These are phyloP conservation scores for Tenthredo distinguenda DNA, from an alignment of 2,888 invertebrate species.

Conservation along the genomic window DNA sequence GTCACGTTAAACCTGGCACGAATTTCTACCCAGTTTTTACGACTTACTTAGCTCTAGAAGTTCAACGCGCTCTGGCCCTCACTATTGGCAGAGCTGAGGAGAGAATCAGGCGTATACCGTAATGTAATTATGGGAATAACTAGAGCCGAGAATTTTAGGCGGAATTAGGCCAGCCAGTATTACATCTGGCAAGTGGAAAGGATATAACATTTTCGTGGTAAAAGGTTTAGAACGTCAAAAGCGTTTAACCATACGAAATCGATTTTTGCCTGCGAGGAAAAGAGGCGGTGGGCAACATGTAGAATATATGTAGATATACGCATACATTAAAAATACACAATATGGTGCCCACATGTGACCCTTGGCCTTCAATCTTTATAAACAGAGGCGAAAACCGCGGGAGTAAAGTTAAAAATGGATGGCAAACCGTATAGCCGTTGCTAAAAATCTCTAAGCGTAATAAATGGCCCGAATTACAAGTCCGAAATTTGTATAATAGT, in stretches of 20 bases:
- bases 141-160: conserved; percentile 1
- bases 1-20: conserved; percentile 8
- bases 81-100: background rate
- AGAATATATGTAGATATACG: conserved; percentile 8
- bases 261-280: background rate
- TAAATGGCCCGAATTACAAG: background rate
- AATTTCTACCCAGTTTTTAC: conserved; percentile 16
- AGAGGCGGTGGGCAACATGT: background rate
- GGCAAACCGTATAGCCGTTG: background rate
- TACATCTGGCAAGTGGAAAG: background rate
- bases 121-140: conserved; percentile 33
- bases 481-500: background rate
- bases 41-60: conserved; percentile 9
- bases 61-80: conserved; percentile 2
- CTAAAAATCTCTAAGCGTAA: background rate
- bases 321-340: conserved; percentile 22
- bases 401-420: background rate
- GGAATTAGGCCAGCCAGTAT: background rate
- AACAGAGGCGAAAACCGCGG: background rate
- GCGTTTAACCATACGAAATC: background rate
- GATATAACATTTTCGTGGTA: background rate
- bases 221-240: background rate
- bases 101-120: conserved; percentile 27
- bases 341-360: background rate
- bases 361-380: background rate